Base-by-base conservation (phyloP, 2,797 vertebrate species). In the Pithecia hirsuta region DNA sequence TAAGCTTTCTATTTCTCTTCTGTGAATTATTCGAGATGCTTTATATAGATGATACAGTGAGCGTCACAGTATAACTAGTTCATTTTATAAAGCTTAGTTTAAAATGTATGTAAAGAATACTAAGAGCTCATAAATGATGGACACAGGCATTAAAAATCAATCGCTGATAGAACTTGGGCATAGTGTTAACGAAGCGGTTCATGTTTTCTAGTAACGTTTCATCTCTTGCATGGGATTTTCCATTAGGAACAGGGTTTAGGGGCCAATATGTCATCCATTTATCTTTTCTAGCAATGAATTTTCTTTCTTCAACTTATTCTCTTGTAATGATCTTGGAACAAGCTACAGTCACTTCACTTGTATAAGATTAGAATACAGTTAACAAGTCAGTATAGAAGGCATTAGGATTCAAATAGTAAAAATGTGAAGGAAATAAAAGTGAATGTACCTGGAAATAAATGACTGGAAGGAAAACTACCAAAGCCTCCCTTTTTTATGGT, bases 81-180 rank as follows among this genome's bases (percentile, higher is more conserved):
- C 79, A 81, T 78, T 89, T 90, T 75, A 91, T 50, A 72, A 96
- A 93, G 44, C 19, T 93, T 95, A 95, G 95, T 87, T 93, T 91
- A 93, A 95, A 92, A 85, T 78, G 39, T 92, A 87, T 64, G 57
- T 96, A 96, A 97, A 82, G 46, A 93, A 79, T 92, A 36, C 8
- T 67, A 93, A 57, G 3, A 50, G 75, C 57, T 82, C 87, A 78
- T 92, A 96, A 91, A 64, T 87, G 72, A 95, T 92, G 72, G 95
- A 91, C 72, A 84, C 36, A 93, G 72, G 80, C 70, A 91, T 97
- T 97, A 92, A 98, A 97, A 95, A 91, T 94, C 96, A 96, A 84
- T 88, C 9, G 20, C 83, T 97, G 79, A 67, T 96, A 96, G 70
- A 96, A 94, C 9, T 64, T 92, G 64, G 81, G 83, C 33, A 93